Conservation (phyloP, 2,113 vertebrate genomes). For the Condylura cristata region DNA sequence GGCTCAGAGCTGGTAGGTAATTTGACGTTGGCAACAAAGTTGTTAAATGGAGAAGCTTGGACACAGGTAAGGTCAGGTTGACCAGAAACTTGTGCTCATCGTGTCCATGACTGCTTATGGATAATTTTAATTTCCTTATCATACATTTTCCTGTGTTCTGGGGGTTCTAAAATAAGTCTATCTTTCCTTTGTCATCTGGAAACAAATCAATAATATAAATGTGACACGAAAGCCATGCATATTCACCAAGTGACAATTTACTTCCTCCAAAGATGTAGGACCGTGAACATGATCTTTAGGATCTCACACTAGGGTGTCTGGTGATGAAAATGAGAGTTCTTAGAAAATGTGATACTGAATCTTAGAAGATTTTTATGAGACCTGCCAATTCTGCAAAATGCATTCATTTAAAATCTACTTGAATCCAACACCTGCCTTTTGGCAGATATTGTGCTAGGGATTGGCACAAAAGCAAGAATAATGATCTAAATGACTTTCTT, state of each 20-base stretch:
- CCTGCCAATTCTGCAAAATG: background rate
- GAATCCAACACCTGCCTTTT: background rate
- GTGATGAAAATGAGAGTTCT: background rate
- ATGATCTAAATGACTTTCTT: background rate
- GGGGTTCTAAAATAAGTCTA: background rate
- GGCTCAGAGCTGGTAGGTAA: background rate
- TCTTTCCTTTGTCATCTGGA: background rate
- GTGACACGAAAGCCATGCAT: background rate
- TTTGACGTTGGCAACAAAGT: background rate
- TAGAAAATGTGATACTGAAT: background rate
- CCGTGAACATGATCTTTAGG: background rate
- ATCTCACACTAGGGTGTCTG: background rate
- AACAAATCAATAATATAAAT: background rate
- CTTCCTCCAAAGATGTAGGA: background rate
- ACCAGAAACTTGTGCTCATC: background rate
- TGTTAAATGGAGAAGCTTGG: background rate
- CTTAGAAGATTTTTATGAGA: background rate
- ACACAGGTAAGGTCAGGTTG: background rate
- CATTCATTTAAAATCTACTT: conserved; percentile 25
- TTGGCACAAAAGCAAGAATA: background rate
- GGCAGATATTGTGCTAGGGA: background rate
- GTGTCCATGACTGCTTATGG: background rate
- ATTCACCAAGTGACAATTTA: background rate
- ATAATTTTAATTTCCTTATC: background rate
- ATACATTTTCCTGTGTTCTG: background rate